A percentile compares a stretch with the other conserved stretches of the same genome.
Evolutionary conservation across 2,888 invertebrate genomes (phyloP).

Genomic region (Caenorhabditis doughertyi): DNA sequence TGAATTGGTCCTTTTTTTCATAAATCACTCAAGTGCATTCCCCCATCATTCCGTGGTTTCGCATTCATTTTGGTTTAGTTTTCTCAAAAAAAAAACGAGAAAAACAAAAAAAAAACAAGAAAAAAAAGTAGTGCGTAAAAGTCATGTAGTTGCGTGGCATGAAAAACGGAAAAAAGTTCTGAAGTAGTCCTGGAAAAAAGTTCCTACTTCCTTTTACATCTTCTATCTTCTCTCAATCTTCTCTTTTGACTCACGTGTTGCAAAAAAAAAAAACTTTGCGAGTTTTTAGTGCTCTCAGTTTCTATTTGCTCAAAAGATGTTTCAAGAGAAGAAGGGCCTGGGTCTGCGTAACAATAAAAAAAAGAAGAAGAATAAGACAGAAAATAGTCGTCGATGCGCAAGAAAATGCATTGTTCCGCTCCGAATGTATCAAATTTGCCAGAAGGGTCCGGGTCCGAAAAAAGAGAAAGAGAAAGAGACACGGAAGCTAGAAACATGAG

Average conservation of each 20-base stretch:
- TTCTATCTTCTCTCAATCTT: slow-evolving; percentile 8
- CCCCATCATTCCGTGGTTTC: slow-evolving; percentile 35
- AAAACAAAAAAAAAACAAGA: background rate
- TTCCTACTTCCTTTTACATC: slow-evolving; percentile 25
- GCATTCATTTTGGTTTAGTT: background rate
- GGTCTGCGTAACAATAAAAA: slow-evolving; percentile 11
- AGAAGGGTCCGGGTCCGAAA: slow-evolving; percentile 36
- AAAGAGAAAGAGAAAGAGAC: background rate
- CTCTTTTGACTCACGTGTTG: slow-evolving; percentile 26
- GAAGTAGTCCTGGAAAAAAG: slow-evolving; percentile 25
- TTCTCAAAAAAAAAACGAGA: background rate
- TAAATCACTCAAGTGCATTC: slow-evolving; percentile 59
- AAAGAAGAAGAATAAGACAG: slow-evolving; percentile 16
- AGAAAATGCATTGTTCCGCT: slow-evolving; percentile 51
- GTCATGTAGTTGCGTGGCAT: slow-evolving; percentile 13
- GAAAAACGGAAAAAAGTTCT: slow-evolving; percentile 10
- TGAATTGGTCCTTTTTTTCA: slow-evolving; percentile 34
- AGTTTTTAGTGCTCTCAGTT: slow-evolving; percentile 56
- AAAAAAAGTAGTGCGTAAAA: slow-evolving; percentile 1
- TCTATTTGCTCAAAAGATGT: slow-evolving; percentile 61
- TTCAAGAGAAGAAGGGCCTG: slow-evolving; percentile 37
- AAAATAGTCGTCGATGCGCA: slow-evolving; percentile 49
- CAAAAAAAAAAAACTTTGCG: slow-evolving; percentile 2
- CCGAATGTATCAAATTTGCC: slow-evolving; percentile 59
- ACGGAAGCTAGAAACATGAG: slow-evolving; percentile 53